Base-by-base conservation (phyloP, 2,797 vertebrate species). In the Percopsis omiscomaycus region DNA sequence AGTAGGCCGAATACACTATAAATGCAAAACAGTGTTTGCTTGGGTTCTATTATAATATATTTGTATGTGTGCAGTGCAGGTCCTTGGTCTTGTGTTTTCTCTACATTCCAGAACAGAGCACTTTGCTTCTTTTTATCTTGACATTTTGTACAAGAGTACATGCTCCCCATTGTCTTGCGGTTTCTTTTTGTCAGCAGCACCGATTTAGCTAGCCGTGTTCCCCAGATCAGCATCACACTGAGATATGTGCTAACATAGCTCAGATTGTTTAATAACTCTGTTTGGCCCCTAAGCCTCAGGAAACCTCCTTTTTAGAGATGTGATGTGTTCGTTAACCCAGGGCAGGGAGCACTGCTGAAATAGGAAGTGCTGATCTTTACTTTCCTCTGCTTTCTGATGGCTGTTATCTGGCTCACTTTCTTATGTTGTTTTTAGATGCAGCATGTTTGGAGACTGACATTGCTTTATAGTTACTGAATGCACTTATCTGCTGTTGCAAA, bases 251-350 rank as follows among this genome's bases (percentile, higher is more conserved):
- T 75, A 63, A 78, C 71, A 58, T 51, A n/a, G 55, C 62, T 81
- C 77, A 81, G 77, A 74, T 66, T 49, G 83, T 88, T 89, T 72
- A 81, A 61, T 88, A 86, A 86, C 75, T 67, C 10, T 61, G 3
- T 55, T 69, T 79, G 82, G 80, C 77, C 79, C 71, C 75, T 87
- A 84, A 88, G 75, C 69, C 77, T 61, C 73, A 65, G 71, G 75
- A 85, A 77, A 58, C 81, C 78, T 84, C 74, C 68, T 65, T 57
- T 68, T 59, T 72, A 58, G 30, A 50, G 77, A 76, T 72, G 59
- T 45, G 61, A 70, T 60, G 63, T 74, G 75, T 78, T 81, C 74
- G 74, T 78, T 83, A 81, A 81, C 78, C 47, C 30, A 0, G 22
- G 54, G 13, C 69, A 64, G 5, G 16, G 3, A 46, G 56, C 15